phyloP scores from a whole-genome alignment of 2,888 invertebrate species.

The Stenurella melanura region DNA sequence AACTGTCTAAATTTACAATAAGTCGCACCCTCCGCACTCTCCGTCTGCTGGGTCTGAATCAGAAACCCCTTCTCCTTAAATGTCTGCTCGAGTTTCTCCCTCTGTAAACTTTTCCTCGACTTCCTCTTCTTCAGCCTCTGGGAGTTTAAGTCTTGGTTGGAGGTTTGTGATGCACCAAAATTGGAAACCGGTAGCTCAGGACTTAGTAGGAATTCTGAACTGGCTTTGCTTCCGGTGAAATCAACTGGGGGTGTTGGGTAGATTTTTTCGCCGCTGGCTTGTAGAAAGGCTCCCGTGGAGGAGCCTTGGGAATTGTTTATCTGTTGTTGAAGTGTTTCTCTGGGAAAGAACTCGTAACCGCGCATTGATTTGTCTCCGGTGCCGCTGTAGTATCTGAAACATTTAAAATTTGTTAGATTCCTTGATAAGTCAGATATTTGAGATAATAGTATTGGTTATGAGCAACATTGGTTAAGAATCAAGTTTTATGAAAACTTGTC shows the following conservation, averaged over 20 bases:
- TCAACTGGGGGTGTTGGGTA: conserved; percentile 69
- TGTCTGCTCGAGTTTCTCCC: conserved; percentile 92
- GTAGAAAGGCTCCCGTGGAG: conserved; percentile 74
- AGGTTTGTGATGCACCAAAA: conserved; percentile 59
- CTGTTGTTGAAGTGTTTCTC: conserved; percentile 81
- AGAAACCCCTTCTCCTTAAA: conserved; percentile 95
- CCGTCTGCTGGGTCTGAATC: conserved; percentile 94
- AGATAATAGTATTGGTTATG: too few species aligned
- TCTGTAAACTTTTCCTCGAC: conserved; percentile 86
- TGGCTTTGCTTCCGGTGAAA: conserved; percentile 64
- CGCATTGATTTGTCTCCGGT: conserved; percentile 87
- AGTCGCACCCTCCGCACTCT: conserved; percentile 94
- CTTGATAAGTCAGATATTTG: neutral
- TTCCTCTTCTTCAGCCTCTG: conserved; percentile 79
- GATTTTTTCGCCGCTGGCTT: conserved; percentile 76
- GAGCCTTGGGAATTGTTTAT: conserved; percentile 75
- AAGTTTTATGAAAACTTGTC: too few species aligned
- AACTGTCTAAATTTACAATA: conserved; percentile 95
- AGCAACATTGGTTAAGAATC: too few species aligned
- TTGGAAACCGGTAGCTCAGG: conserved; percentile 65
- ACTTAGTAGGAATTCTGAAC: conserved; percentile 68
- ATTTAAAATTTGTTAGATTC: neutral
- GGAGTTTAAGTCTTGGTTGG: conserved; percentile 61
- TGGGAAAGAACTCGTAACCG: conserved; percentile 85
- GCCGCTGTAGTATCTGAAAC: conserved; percentile 88